Conservation (phyloP, 2,888 invertebrate genomes). For the Anticlea derivata region DNA sequence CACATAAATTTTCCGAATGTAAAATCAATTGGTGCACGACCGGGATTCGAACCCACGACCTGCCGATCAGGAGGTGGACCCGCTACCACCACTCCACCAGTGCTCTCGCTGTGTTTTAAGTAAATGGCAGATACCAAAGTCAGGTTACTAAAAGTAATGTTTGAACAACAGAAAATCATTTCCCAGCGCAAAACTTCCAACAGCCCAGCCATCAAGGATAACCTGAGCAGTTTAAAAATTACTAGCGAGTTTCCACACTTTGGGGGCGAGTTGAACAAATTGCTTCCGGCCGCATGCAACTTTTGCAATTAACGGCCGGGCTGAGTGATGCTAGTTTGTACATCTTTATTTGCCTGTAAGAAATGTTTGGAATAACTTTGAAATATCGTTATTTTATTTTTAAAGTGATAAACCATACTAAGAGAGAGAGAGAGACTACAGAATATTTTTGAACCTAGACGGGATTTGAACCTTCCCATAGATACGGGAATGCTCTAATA, state of each 20-base stretch:
- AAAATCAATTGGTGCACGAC: too few relatives aligned
- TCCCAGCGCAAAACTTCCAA: constrained; percentile 3
- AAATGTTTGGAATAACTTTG: neutral
- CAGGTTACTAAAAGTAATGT: neutral
- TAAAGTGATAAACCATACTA: too few relatives aligned
- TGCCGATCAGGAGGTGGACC: too few relatives aligned
- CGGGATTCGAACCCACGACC: too few relatives aligned
- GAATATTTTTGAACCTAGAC: too few relatives aligned
- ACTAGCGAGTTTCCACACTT: constrained; percentile 28
- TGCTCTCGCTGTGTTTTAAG: too few relatives aligned
- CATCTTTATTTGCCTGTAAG: constrained; percentile 11
- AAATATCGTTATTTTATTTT: too few relatives aligned
- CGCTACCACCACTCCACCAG: too few relatives aligned
- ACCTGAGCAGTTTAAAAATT: constrained; percentile 31
- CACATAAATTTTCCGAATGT: too few relatives aligned
- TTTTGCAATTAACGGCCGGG: constrained; percentile 59
- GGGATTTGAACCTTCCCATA: too few relatives aligned
- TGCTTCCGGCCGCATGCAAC: constrained; percentile 50
- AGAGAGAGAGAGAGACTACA: too few relatives aligned
- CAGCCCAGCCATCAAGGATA: constrained; percentile 22
- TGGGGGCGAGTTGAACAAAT: constrained; percentile 46
- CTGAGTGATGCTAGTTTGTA: constrained; percentile 45
- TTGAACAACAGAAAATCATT: neutral
- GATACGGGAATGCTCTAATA: too few relatives aligned
- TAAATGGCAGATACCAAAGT: neutral